Evolutionary conservation across 2,113 vertebrate genomes (phyloP), one percentile per base, ranked within the genome.

Genomic region (Corythoichthys intestinalis): DNA sequence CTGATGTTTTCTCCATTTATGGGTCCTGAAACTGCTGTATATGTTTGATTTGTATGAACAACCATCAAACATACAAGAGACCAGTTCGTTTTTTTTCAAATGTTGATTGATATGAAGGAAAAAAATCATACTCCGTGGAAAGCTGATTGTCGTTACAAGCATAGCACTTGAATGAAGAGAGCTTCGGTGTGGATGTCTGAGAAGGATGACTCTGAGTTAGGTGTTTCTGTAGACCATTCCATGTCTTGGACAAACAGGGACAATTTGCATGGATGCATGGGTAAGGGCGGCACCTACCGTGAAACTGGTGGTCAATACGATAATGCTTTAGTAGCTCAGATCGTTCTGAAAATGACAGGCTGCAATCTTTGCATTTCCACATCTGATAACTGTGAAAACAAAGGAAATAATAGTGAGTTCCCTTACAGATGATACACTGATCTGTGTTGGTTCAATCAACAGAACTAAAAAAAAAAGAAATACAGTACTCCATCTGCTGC

Each of bases 221-320:
- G 13, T 54, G 52, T 54, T 54, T 54, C 20, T 54, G 52, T 54
- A 54, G 4, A 54, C 52, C 52, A 54, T 13, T 54, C 52, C 52
- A 54, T 54, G 52, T 54, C 52, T 54, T 54, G 52, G 52, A 54
- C 52, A 14, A 54, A 14, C 52, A 54, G 52, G 52, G 52, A 54
- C 52, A 54, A 54, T 54, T 54, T 54, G 6, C 52, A 14, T 54
- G 52, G 52, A 54, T 54, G 52, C 52, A 54, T 54, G 4, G 52
- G 52, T 54, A 54, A 54, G 12, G 4, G 4, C 52, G 52, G 52
- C 52, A n/a, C 5, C 12, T 50, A 50, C 49, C 49, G 49, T 50
- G 13, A 50, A 50, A 50, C 52, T 28, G 20, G 20, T 28, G 20
- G 20, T 28, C 20, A 13, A 54, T 54, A n/a, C 52, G 20, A 13